phyloP scores from a whole-genome alignment of 2,113 vertebrate species.

The Barnardius zonarius region DNA sequence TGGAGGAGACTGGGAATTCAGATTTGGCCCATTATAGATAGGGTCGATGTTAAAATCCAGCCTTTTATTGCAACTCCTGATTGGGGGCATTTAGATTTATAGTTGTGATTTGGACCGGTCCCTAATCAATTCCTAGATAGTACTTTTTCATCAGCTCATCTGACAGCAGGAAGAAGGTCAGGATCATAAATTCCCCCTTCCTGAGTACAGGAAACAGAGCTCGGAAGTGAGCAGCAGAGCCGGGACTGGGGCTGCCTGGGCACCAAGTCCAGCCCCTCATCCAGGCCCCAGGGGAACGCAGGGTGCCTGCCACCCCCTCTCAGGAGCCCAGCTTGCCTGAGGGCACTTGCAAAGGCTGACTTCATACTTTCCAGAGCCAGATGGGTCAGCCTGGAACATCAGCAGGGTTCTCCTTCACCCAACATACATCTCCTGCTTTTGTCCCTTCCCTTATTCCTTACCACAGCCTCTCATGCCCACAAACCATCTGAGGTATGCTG shows the following conservation, averaged over 20 bases:
- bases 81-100: constrained; percentile 33
- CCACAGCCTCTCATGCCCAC: background rate
- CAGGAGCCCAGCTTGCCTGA: background rate
- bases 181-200: constrained; percentile 14
- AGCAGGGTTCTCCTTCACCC: background rate
- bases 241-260: fast-evolving
- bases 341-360: background rate
- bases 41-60: background rate
- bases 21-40: background rate
- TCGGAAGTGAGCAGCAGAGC: background rate
- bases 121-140: constrained; percentile 38
- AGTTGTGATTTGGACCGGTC: background rate
- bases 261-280: fast-evolving
- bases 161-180: constrained; percentile 55
- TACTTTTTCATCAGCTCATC: constrained; percentile 48
- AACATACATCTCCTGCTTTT: background rate
- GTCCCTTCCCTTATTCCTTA: background rate
- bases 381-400: background rate
- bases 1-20: background rate
- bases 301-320: background rate
- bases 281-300: fast-evolving
- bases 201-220: background rate
- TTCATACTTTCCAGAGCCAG: background rate
- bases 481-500: background rate
- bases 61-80: background rate